These are phyloP conservation scores for Sarcophaga subvicina DNA, from an alignment of 2,888 invertebrate species.

Conservation along the genomic window DNA sequence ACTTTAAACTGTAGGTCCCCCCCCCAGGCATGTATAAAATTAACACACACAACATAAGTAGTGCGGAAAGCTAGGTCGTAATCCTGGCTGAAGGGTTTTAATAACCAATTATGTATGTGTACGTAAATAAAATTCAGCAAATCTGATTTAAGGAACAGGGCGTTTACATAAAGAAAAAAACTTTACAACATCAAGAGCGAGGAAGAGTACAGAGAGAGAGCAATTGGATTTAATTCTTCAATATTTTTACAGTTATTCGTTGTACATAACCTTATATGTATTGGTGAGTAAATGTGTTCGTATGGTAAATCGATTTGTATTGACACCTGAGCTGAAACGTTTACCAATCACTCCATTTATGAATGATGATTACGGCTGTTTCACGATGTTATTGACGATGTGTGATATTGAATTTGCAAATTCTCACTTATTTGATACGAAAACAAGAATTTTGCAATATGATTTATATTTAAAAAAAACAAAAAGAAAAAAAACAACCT, in stretches of 20 bases:
- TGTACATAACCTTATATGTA: background rate
- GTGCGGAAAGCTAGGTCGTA: too few relatives aligned
- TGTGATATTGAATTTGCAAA: constrained; percentile 41
- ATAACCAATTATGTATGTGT: too few relatives aligned
- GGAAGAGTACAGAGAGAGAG: constrained; percentile 34
- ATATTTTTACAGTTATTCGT: background rate
- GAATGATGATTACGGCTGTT: constrained; percentile 1
- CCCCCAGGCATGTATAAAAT: too few relatives aligned
- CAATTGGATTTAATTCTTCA: background rate
- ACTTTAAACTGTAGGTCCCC: too few relatives aligned
- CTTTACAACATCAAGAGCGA: constrained; percentile 16
- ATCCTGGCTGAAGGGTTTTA: too few relatives aligned
- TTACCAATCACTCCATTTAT: constrained; percentile 62
- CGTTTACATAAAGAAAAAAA: constrained; percentile 35
- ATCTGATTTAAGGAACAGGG: background rate
- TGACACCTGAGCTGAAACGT: constrained; percentile 68
- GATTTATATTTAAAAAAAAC: constrained; percentile 54
- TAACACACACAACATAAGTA: too few relatives aligned
- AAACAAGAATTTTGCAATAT: constrained; percentile 66
- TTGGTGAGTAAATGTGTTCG: background rate
- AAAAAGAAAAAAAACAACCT: background rate
- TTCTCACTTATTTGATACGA: constrained; percentile 64
- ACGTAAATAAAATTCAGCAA: too few relatives aligned
- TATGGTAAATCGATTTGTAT: constrained; percentile 21
- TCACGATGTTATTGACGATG: background rate